Base-by-base conservation (phyloP, 2,888 invertebrate species). In the Blastobasis adustella region DNA sequence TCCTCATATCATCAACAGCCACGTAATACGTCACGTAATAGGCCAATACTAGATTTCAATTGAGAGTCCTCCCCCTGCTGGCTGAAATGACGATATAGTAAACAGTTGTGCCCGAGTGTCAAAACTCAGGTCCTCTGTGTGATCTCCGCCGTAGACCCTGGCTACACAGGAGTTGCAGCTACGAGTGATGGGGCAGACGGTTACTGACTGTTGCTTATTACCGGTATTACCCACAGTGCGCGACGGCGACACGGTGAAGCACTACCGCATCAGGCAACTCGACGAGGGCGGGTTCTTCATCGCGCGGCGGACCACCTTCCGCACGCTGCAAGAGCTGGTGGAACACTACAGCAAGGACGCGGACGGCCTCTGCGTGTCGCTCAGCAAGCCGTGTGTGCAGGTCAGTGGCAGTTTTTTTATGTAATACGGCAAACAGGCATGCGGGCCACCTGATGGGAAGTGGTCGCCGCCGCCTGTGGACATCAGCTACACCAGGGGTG, bases 211-310 rank as follows among this genome's bases (percentile, higher is more conserved):
- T 9, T 41, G 4, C 9, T 41, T 8, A 41, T 9, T 41, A 41
- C 4, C 9, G 61, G 56, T 58, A 62, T 65, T 65, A 66, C 69
- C 89, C 90, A 52, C 88, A 97, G 99, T 99, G 62, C 94, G 99
- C 64, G 99, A 99, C 89, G 98, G 98, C 59, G 99, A 99, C 84
- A 98, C 98, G 49, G 99, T 99, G 57, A 99, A 99, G 80, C 99
- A 99, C 89, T 99, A 99, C 90, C 94, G 99, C 76, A 99, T 99
- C 81, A 92, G 99, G 67, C 99, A 99, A 87, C 90, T 99, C 74
- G 99, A 99, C 83, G 98, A 99, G 82, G 96, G 99, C 57, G 99
- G 99, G 51, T 99, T 98, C 90, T 99, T 98, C 91, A 99, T 99
- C 71, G 99, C 99, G 53, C 91, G 99, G 67, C 92, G 99, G 77